These are phyloP conservation scores for Brachionus rotundiformis DNA, from an alignment of 1,140 invertebrate species.

Conservation along the genomic window DNA sequence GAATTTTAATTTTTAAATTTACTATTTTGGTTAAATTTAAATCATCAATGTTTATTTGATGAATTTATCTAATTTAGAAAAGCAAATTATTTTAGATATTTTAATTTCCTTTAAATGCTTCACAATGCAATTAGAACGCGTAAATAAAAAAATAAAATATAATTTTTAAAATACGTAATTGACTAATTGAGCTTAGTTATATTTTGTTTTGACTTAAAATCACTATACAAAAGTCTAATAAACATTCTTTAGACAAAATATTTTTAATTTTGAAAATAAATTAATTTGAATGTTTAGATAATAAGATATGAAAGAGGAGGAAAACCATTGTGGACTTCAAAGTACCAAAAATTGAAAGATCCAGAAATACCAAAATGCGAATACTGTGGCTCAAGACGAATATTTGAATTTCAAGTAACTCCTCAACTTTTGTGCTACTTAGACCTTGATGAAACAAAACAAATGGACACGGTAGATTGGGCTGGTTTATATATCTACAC, in stretches of 20 bases:
- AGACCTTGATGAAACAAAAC: conserved; percentile 69
- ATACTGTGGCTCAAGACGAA: conserved; percentile 73
- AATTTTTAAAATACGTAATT: conserved; percentile 64
- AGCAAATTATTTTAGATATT: not conserved
- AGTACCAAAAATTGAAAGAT: conserved; percentile 60
- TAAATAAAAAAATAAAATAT: conserved; percentile 20
- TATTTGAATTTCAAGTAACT: conserved; percentile 93
- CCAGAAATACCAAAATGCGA: conserved; percentile 74
- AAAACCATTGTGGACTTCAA: conserved; percentile 77
- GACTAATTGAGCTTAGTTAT: conserved; percentile 49
- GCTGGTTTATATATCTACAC: conserved; percentile 82
- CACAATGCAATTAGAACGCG: conserved; percentile 51
- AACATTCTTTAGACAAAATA: not conserved
- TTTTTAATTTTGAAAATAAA: not conserved
- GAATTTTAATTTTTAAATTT: not conserved
- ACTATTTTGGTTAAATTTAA: not conserved
- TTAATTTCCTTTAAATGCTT: conserved; percentile 64
- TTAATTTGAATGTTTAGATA: conserved; percentile 69
- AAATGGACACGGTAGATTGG: conserved; percentile 80
- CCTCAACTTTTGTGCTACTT: conserved; percentile 81
- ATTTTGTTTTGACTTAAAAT: conserved; percentile 21
- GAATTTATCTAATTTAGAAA: not conserved
- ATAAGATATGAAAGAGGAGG: conserved; percentile 79
- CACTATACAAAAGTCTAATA: not conserved
- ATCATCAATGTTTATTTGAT: not conserved